Evolutionary conservation across 2,113 vertebrate species (phyloP).

Genomic region (Nothocercus julius): DNA sequence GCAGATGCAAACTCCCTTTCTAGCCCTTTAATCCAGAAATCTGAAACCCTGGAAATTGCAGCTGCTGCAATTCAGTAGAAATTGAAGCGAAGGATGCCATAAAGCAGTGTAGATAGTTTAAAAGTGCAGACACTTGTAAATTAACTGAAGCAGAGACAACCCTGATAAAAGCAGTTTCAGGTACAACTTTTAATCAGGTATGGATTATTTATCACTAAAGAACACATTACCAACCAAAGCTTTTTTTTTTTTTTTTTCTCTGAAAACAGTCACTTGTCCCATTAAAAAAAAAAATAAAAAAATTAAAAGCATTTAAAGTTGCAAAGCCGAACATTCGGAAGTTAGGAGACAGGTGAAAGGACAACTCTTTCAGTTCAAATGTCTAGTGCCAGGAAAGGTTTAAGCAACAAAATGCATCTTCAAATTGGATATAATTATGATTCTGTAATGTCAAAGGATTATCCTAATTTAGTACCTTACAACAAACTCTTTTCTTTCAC

Average conservation of each 20-base stretch:
- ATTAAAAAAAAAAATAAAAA: not conserved
- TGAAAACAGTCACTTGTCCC: not conserved
- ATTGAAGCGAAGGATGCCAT: constrained; percentile 21
- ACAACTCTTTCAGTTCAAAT: not conserved
- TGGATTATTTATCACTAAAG: not conserved
- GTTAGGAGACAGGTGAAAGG: not conserved
- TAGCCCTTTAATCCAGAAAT: constrained; percentile 66
- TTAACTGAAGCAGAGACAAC: constrained; percentile 16
- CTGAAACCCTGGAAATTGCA: constrained; percentile 31
- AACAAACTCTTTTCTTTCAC: not conserved
- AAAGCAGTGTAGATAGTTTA: not conserved
- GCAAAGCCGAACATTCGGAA: not conserved
- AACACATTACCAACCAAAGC: not conserved
- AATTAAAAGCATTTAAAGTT: not conserved
- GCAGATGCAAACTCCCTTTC: constrained; percentile 36
- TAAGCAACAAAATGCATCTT: not conserved
- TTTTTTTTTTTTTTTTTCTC: not conserved
- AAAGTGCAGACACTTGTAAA: constrained; percentile 19
- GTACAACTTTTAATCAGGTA: not conserved
- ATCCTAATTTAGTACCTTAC: not conserved
- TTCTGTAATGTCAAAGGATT: not conserved
- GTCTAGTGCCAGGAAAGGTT: not conserved
- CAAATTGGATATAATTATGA: not conserved
- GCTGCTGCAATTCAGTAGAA: constrained; percentile 37
- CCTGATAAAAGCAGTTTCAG: not conserved